Evolutionary conservation across 2,797 vertebrate species (phyloP), one percentile per base, ranked within the genome.

Genomic region (Acropternis orthonyx): DNA sequence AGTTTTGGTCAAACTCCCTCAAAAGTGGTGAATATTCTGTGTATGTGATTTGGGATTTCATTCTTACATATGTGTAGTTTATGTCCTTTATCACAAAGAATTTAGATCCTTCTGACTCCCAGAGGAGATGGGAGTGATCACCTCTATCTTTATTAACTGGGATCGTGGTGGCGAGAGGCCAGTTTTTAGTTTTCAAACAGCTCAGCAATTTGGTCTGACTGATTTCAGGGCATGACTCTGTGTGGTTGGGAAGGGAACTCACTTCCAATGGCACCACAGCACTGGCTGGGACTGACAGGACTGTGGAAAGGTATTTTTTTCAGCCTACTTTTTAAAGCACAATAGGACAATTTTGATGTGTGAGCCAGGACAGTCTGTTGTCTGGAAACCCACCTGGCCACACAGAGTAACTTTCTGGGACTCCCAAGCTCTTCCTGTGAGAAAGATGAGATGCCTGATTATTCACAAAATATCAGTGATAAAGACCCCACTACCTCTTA

Each of bases 401-500:
- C 48, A 55, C 20, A 23, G 30, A 16, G 71, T 14, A 34, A 32
- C n/a, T 68, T 71, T 63, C 20, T 23, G 68, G 59, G 59, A 76
- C 15, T 36, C 30, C 14, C 14, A 10, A 1, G 22, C 22, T 75
- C 14, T 82, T 41, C 52, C 13, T 1, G 2, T 39, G 41, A 71
- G 37, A 65, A 82, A 82, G 52, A 23, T 52, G 34, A 85, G 44
- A 77, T 52, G 49, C 15, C 28, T 24, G 44, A 36, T 90, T 36
- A 32, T 54, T 81, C 34, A 49, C 32, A 48, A 71, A 77, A 36
- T 34, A 43, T 8, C 79, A 20, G 63, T 3, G 23, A 46, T 32
- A 49, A n/a, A 8, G 51, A 22, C 0, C 0, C 43, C 49, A 3
- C 27, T 18, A 0, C 27, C 78, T 49, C 43, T 71, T 39, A 30